These are phyloP conservation scores for Chrysochloris asiatica DNA, from an alignment of 2,113 vertebrate genomes.

Conservation along the genomic window DNA sequence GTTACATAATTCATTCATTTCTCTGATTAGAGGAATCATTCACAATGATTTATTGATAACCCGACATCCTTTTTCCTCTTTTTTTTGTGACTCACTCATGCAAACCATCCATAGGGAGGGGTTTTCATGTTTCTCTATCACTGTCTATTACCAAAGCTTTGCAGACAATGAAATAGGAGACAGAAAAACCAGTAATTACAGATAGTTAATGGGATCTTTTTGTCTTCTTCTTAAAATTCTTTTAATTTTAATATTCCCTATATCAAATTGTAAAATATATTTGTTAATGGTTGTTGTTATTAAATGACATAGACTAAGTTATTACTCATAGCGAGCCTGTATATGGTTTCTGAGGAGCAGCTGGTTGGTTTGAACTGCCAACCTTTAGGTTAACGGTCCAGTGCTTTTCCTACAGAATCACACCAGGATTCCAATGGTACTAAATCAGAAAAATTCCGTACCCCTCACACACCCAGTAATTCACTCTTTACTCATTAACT, in stretches of 20 bases:
- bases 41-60: neutral
- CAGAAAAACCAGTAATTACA: neutral
- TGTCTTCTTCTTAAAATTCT: neutral
- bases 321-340: too few relatives aligned
- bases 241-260: neutral
- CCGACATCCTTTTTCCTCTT: neutral
- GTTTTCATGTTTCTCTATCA: neutral
- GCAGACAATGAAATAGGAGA: neutral
- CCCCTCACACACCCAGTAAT: neutral
- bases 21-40: neutral
- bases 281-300: neutral
- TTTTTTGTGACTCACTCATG: neutral
- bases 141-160: neutral
- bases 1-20: neutral
- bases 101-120: neutral
- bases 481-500: slow-evolving; percentile 16
- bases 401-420: too few relatives aligned
- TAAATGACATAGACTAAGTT: too few relatives aligned
- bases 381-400: too few relatives aligned
- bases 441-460: neutral
- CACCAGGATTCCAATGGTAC: too few relatives aligned
- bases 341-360: too few relatives aligned
- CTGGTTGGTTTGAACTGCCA: too few relatives aligned
- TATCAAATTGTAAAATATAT: neutral
- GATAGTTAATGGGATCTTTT: neutral